Conservation (phyloP, 2,888 invertebrate species). For the Eristalis pertinax region DNA sequence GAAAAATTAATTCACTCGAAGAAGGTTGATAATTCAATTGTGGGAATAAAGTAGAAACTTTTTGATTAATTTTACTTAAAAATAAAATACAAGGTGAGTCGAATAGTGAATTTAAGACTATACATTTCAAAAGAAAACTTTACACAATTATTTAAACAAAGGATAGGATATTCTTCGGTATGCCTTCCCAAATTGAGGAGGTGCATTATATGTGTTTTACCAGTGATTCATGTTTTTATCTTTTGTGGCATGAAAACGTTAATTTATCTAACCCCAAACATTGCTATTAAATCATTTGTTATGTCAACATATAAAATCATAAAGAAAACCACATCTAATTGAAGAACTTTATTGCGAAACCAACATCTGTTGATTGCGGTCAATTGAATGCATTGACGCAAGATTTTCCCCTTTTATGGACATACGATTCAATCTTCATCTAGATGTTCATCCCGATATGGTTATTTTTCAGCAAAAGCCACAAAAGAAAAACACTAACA, state of each 20-base stretch:
- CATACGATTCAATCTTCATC: conserved; percentile 39
- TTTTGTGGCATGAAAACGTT: conserved; percentile 6
- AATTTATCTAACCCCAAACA: neutral
- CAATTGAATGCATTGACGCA: conserved; percentile 39
- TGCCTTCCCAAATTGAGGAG: neutral
- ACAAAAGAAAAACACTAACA: conserved; percentile 4
- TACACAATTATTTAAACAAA: neutral
- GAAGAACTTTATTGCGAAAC: conserved; percentile 18
- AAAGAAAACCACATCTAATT: neutral
- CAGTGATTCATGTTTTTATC: conserved; percentile 66
- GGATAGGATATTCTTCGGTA: neutral
- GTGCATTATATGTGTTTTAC: conserved; percentile 12
- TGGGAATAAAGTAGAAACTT: neutral
- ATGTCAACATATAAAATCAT: neutral
- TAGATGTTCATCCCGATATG: conserved; percentile 47
- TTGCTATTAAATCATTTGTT: neutral
- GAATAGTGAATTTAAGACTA: neutral
- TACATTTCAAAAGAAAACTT: neutral
- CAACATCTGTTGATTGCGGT: conserved; percentile 61
- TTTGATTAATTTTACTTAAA: neutral
- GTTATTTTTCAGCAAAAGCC: conserved; percentile 28
- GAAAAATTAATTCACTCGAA: neutral
- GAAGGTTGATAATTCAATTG: neutral
- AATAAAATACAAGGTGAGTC: conserved; percentile 38
- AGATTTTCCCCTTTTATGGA: conserved; percentile 53